Evolutionary conservation across 1,140 invertebrate species (phyloP), one percentile per base, ranked within the genome.

Genomic region (Parasteatoda tepidariorum): DNA sequence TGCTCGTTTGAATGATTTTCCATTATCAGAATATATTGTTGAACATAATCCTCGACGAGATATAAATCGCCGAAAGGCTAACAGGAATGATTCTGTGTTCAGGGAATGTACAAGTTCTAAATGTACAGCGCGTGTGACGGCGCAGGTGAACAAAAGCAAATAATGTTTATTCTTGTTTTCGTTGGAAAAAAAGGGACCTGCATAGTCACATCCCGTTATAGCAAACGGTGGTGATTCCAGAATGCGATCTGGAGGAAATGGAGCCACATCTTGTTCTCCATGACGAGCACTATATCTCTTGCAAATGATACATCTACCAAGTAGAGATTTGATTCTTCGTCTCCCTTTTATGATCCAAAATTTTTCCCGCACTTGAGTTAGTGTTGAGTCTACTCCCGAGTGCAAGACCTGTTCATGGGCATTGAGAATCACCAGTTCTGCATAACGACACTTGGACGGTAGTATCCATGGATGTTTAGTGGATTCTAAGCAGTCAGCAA

Each of bases 1-100:
- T 3, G 88, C 87, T 18, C 86, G 87, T 33, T 87, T 84, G 64
- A 90, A 89, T 88, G n/a, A n/a, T 24, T 87, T 88, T 0, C 87
- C 89, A 67, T 88, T 87, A 64, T 90, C 89, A 13, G 86, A 88
- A 59, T 84, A 88, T 34, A 67, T 34, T 22, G 31, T 34, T 33
- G 15, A n/a, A 38, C 67, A 54, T 2, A 55, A 41, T 54, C 38
- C 67, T 34, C 24, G 2, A 26, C 22, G 7, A 54, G 24, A 30
- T n/a, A 30, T 13, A 30, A 28, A 70, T 70, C 38, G 30, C 2
- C 22, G 34, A 18, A 70, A 71, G 5, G 41, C 68, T 41, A 71
- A 22, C 22, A 71, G 2, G 34, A 71, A 71, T 13, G 30, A 5
- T 70, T 70, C 67, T 3, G 6, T 28, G 13, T 9, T 70, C 38